Evolutionary conservation across 1,140 invertebrate genomes (phyloP).

Genomic region (Nebria ingens): DNA sequence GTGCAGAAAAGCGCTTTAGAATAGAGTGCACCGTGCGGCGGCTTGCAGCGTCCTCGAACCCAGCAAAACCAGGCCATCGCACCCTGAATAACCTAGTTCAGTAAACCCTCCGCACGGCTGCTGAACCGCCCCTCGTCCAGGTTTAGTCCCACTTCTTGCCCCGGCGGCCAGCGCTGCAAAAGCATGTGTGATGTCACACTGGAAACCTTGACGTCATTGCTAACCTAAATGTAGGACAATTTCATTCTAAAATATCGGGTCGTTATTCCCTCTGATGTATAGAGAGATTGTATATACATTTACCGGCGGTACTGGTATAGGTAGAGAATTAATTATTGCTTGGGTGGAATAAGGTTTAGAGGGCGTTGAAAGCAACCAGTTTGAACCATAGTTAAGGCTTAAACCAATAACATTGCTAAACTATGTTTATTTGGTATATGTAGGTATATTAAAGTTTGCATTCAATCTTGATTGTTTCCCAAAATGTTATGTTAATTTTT

Average conservation of each 20-base stretch:
- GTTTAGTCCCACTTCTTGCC: not conserved
- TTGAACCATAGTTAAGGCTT: no score
- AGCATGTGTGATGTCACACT: slow-evolving; percentile 5
- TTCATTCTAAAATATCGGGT: slow-evolving; percentile 24
- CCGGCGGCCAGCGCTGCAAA: not conserved
- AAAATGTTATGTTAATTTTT: no score
- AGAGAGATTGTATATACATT: no score
- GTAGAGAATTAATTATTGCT: no score
- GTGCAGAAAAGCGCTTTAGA: not conserved
- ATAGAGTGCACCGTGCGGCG: not conserved
- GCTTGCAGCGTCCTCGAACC: slow-evolving; percentile 29
- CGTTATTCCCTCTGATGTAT: no score
- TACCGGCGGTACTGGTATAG: no score
- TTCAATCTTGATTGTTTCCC: no score
- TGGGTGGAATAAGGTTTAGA: no score
- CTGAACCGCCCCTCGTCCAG: not conserved
- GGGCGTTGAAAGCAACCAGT: no score
- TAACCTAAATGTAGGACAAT: slow-evolving; percentile 20
- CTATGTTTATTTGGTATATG: no score
- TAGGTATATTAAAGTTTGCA: no score
- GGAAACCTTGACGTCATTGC: slow-evolving; percentile 19
- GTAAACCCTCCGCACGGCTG: not conserved
- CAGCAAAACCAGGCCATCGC: slow-evolving; percentile 30
- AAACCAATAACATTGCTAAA: no score
- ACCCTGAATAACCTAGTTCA: slow-evolving; percentile 21